A percentile compares a stretch with the other conserved stretches of the same genome.
Evolutionary conservation across 2,797 vertebrate species (phyloP).

Genomic region (Oryzias sinensis): DNA sequence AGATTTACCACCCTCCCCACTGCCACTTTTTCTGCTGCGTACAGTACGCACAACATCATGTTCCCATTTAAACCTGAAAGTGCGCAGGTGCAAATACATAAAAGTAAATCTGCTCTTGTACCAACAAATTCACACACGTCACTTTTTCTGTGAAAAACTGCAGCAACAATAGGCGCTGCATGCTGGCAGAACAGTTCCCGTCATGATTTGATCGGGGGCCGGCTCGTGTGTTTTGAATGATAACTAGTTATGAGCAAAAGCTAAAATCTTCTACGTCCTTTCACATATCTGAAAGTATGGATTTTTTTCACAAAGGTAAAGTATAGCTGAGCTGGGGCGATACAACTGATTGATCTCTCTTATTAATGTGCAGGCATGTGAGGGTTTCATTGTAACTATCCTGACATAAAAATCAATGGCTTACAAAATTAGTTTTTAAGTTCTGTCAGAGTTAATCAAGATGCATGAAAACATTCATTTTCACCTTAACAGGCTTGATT

Average conservation of each 20-base stretch:
- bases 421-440: slow-evolving; percentile 46
- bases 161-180: slow-evolving; percentile 4
- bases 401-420: slow-evolving; percentile 47
- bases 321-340: slow-evolving; percentile 10
- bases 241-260: slow-evolving; percentile 22
- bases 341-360: slow-evolving; percentile 39
- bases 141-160: slow-evolving; percentile 11
- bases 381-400: slow-evolving; percentile 48
- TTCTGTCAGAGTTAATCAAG: slow-evolving; percentile 43
- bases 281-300: slow-evolving; percentile 34
- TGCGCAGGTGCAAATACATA: slow-evolving; percentile 17
- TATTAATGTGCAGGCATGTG: slow-evolving; percentile 42
- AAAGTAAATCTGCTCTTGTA: slow-evolving; percentile 5
- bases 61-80: slow-evolving; percentile 30
- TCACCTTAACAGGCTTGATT: slow-evolving; percentile 13
- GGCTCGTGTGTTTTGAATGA: slow-evolving; percentile 7
- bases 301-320: slow-evolving; percentile 39
- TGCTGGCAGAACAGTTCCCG: slow-evolving; percentile 16
- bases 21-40: slow-evolving; percentile 54
- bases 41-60: slow-evolving; percentile 21
- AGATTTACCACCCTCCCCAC: slow-evolving; percentile 63
- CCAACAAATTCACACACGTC: background rate
- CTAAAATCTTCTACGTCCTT: slow-evolving; percentile 29
- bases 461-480: slow-evolving; percentile 40
- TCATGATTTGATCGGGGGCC: slow-evolving; percentile 17